Conservation (phyloP, 2,888 invertebrate species). For the Antheraea yamamai region DNA sequence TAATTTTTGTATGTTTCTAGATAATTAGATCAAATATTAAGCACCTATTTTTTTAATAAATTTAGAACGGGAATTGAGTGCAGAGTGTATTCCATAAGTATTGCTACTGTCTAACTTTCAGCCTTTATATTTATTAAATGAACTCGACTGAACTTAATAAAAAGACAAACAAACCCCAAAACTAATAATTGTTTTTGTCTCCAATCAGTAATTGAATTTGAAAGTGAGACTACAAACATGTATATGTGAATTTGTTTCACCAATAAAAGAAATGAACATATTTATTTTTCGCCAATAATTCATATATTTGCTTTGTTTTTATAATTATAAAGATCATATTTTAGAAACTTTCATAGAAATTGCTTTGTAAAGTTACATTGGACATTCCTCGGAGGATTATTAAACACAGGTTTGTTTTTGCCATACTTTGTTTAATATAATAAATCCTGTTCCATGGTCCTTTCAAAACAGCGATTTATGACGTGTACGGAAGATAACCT, state of each 20-base stretch:
- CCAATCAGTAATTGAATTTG: background rate
- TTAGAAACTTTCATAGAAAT: background rate
- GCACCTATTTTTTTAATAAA: too few relatives aligned
- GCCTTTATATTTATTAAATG: background rate
- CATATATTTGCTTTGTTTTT: background rate
- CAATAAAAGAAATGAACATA: too few relatives aligned
- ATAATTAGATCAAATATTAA: too few relatives aligned
- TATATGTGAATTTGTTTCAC: background rate
- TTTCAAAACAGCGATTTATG: constrained; percentile 9
- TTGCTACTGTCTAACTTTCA: too few relatives aligned
- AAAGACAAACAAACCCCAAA: background rate
- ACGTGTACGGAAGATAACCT: background rate
- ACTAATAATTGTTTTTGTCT: background rate
- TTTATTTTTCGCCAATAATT: background rate
- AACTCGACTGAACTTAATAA: background rate
- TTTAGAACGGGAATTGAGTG: too few relatives aligned
- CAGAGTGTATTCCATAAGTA: too few relatives aligned
- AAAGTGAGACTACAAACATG: background rate
- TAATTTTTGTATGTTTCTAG: too few relatives aligned
- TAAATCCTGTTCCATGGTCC: background rate
- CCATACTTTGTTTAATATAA: background rate
- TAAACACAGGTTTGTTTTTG: background rate
- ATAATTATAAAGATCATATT: background rate
- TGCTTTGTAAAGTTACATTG: background rate
- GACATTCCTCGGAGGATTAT: background rate